phyloP scores from a whole-genome alignment of 2,888 invertebrate genomes.

The Eupithecia insigniata region DNA sequence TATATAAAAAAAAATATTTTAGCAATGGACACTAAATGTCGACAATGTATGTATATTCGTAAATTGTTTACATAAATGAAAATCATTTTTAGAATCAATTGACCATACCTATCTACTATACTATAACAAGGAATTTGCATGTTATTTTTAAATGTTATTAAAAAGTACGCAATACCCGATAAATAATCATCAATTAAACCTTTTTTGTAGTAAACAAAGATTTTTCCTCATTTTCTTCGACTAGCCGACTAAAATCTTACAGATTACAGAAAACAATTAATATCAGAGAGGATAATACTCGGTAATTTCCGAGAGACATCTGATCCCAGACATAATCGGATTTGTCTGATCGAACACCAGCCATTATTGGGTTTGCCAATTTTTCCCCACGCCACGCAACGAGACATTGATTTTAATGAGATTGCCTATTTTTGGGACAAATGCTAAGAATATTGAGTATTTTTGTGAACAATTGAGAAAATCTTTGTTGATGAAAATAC shows the following conservation, averaged over 20 bases:
- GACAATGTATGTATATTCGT: no score
- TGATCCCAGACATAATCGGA: conserved; percentile 79
- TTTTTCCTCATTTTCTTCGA: not conserved
- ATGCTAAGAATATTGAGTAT: not conserved
- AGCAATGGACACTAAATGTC: no score
- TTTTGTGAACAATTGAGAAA: not conserved
- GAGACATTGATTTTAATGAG: conserved; percentile 80
- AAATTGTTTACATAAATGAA: no score
- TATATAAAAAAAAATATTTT: no score
- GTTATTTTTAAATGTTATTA: no score
- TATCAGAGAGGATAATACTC: conserved; percentile 67
- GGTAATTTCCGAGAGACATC: conserved; percentile 66
- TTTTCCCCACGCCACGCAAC: conserved; percentile 67
- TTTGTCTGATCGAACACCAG: conserved; percentile 78
- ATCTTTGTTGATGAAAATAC: not conserved
- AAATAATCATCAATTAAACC: no score
- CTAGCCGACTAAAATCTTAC: conserved; percentile 45
- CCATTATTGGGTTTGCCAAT: conserved; percentile 77
- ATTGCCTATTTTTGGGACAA: conserved; percentile 48
- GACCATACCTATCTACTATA: no score
- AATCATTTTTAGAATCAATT: no score
- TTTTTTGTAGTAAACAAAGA: not conserved
- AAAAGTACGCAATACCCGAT: no score
- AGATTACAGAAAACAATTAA: conserved; percentile 60
- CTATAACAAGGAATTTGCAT: no score